A percentile compares a stretch with the other conserved stretches of the same genome.
Evolutionary conservation across 2,888 invertebrate species (phyloP).

Genomic region (Dolichomitus sp.): DNA sequence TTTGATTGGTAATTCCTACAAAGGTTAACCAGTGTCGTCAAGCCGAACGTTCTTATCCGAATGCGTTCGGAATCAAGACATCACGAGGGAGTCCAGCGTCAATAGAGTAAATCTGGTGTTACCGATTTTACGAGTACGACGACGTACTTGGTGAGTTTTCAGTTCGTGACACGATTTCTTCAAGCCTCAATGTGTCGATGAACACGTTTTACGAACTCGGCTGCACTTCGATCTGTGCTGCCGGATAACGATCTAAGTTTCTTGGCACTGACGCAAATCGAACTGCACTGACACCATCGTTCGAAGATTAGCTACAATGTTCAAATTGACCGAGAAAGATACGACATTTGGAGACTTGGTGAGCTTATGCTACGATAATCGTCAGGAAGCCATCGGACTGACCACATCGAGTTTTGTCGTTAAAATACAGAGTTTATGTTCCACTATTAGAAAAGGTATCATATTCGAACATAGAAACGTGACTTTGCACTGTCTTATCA

Average conservation of each 20-base stretch:
- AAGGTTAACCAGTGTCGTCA: conserved; percentile 3
- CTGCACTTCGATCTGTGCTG: conserved; percentile 26
- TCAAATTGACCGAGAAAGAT: conserved; percentile 28
- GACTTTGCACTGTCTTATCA: conserved; percentile 13
- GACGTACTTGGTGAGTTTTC: conserved; percentile 21
- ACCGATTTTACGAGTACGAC: conserved; percentile 35
- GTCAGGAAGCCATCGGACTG: conserved; percentile 1
- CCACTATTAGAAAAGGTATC: conserved; percentile 29
- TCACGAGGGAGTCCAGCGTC: neutral
- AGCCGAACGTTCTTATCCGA: neutral
- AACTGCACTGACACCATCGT: conserved; percentile 14
- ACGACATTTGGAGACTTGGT: neutral
- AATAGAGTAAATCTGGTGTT: neutral
- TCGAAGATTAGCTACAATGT: conserved; percentile 26
- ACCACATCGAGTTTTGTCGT: neutral
- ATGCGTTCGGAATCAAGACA: neutral
- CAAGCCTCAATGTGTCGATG: conserved; percentile 1
- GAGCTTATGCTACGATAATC: conserved; percentile 14
- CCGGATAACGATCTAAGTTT: conserved; percentile 42
- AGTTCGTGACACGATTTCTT: conserved; percentile 36
- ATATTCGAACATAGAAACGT: conserved; percentile 4
- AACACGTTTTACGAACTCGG: conserved; percentile 51
- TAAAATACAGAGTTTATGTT: neutral
- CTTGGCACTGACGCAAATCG: neutral
- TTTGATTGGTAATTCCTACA: neutral